Base-by-base conservation (phyloP, 2,888 invertebrate species). In the Tridacna gigas region DNA sequence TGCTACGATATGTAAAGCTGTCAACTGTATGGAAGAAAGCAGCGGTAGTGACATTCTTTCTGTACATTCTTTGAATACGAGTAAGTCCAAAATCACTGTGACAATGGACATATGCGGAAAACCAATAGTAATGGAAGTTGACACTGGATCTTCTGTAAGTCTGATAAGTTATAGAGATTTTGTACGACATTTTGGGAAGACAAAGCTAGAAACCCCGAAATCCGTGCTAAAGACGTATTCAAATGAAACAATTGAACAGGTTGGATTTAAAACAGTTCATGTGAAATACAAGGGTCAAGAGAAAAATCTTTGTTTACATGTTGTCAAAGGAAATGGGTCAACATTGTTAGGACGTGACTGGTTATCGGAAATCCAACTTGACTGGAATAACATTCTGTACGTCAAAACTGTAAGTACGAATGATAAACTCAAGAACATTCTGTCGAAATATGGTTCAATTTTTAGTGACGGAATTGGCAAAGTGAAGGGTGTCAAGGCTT, bases 61-160 rank as follows among this genome's bases (percentile, higher is more conserved):
- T 4, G 48, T 47, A 26, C 22, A 15, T 18, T 15, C 15, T 22
- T n/a, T 47, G 47, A 15, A 47, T 15, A 45, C 20, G 13, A 22
- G 13, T 11, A 18, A 22, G 11, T 12, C 28, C 7, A 61, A 60
- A 25, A 61, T 75, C 18, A 9, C 11, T 22, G 66, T 77, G 7
- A 77, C 5, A 11, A 37, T 61, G 2, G 48, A 48, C 11, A 67
- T 77, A 13, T 28, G 56, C 9, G 56, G 22, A 0, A 67, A 48
- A n/a, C 15, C 11, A n/a, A n/a, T 77, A 0, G 20, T 26, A 7
- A 86, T 83, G 80, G 84, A 88, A 74, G 51, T 86, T 3, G 86
- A 83, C 60, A 86, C 79, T 47, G 82, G 80, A 18, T 63, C 83
- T 37, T 80, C 78, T 7, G 76, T 78, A 0, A 66, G 76, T 25